phyloP scores from a whole-genome alignment of 2,113 vertebrate genomes.

The Ictidomys tridecemlineatus region DNA sequence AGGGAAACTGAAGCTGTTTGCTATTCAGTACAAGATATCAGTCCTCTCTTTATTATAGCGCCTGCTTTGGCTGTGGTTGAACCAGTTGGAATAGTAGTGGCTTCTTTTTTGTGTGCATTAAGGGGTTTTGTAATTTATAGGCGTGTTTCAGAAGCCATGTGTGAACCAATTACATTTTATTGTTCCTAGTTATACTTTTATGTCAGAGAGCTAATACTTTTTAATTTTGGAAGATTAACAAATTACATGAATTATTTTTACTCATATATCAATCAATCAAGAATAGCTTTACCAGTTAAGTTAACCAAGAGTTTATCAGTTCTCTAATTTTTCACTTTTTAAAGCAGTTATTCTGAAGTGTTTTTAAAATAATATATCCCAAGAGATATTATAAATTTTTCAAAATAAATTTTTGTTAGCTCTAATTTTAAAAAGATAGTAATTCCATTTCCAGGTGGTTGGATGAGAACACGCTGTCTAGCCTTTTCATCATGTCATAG shows the following conservation, averaged over 20 bases:
- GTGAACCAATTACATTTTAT: conserved; percentile 52
- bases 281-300: conserved; percentile 50
- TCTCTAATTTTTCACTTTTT: conserved; percentile 35
- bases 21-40: not conserved
- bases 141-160: conserved; percentile 46
- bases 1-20: not conserved
- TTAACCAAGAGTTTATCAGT: conserved; percentile 12
- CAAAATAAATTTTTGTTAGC: conserved; percentile 11
- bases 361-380: not conserved
- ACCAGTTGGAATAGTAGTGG: not conserved
- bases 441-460: not conserved
- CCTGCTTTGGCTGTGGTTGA: not conserved
- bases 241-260: conserved; percentile 55
- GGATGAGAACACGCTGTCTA: not conserved
- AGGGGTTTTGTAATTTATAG: conserved; percentile 34
- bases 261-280: conserved; percentile 14
- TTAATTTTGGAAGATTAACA: conserved; percentile 50
- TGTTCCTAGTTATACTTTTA: conserved; percentile 49
- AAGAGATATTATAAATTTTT: not conserved
- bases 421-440: not conserved
- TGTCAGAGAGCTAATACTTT: conserved; percentile 44
- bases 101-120: not conserved
- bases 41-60: not conserved
- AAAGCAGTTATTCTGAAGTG: not conserved
- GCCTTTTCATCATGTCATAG: not conserved